phyloP scores from a whole-genome alignment of 35 echinoderm and acorn worm species.

The Strongylocentrotus purpuratus region DNA sequence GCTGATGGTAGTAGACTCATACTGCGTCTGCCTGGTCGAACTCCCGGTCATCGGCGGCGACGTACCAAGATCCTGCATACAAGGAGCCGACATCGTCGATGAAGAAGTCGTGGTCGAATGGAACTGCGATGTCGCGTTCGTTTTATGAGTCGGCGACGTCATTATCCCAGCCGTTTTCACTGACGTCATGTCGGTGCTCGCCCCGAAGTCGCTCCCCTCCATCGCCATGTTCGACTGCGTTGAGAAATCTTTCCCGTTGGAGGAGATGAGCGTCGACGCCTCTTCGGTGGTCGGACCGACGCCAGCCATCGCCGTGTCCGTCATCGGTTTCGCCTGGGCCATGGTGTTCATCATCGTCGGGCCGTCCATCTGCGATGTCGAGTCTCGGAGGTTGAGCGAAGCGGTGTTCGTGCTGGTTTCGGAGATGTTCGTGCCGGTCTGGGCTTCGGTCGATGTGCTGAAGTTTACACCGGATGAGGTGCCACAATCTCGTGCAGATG shows the following conservation, averaged over 20 bases:
- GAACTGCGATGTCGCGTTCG: conserved; percentile 4
- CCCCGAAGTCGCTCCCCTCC: background rate
- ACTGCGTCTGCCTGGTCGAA: conserved; percentile 36
- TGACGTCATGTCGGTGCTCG: background rate
- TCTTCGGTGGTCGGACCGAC: background rate
- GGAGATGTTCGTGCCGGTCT: background rate
- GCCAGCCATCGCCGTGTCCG: conserved; percentile 24
- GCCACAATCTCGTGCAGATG: background rate
- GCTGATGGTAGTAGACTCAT: conserved; percentile 6
- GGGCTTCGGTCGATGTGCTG: background rate
- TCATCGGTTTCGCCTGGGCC: background rate
- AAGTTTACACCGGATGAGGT: background rate
- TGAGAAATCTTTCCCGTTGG: background rate
- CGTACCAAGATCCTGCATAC: background rate
- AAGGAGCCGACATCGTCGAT: background rate
- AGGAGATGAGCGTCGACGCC: background rate
- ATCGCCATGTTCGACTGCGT: background rate
- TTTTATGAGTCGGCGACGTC: conserved; percentile 1
- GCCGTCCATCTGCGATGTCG: conserved; percentile 1
- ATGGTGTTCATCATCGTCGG: conserved; percentile 21
- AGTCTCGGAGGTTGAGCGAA: conserved; percentile 1
- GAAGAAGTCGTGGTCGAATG: background rate
- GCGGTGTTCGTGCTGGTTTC: conserved; percentile 17
- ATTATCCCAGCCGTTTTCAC: conserved; percentile 3
- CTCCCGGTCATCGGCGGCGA: background rate